Evolutionary conservation across 2,113 vertebrate genomes (phyloP).

Genomic region (Machaerirhynchus nigripectus): DNA sequence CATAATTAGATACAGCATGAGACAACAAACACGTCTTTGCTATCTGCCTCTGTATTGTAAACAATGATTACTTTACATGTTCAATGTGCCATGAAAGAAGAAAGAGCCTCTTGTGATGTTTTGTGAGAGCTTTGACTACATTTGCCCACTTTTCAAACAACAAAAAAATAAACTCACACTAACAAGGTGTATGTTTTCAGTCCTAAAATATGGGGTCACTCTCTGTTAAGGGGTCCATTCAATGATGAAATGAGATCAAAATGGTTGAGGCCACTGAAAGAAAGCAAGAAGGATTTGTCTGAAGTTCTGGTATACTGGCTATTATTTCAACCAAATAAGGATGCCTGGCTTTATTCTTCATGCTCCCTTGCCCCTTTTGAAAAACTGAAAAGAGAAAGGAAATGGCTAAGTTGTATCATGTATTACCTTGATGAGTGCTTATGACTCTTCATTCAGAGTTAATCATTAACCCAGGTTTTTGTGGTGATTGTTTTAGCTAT

Average conservation of each 20-base stretch:
- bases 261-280: slow-evolving; percentile 64
- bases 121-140: slow-evolving; percentile 65
- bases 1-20: slow-evolving; percentile 61
- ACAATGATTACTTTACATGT: slow-evolving; percentile 67
- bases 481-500: slow-evolving; percentile 35
- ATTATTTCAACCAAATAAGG: slow-evolving; percentile 73
- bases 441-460: slow-evolving; percentile 57
- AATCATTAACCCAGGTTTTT: slow-evolving; percentile 56
- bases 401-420: slow-evolving; percentile 65
- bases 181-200: slow-evolving; percentile 70
- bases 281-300: slow-evolving; percentile 67
- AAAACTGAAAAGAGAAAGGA: slow-evolving; percentile 69
- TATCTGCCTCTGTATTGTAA: slow-evolving; percentile 65
- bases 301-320: slow-evolving; percentile 64
- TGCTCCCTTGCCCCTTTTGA: slow-evolving; percentile 67
- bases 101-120: slow-evolving; percentile 65
- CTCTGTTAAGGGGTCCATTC: slow-evolving; percentile 67
- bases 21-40: slow-evolving; percentile 64
- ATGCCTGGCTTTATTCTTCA: slow-evolving; percentile 67
- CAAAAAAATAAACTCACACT: slow-evolving; percentile 71
- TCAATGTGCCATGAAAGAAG: slow-evolving; percentile 62
- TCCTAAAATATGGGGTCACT: slow-evolving; percentile 65
- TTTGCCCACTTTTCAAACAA: slow-evolving; percentile 70
- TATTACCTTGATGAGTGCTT: slow-evolving; percentile 67
- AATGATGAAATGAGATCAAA: slow-evolving; percentile 70